Base-by-base conservation (phyloP, 1,140 invertebrate genomes). In the Rhopalosiphum maidis region DNA sequence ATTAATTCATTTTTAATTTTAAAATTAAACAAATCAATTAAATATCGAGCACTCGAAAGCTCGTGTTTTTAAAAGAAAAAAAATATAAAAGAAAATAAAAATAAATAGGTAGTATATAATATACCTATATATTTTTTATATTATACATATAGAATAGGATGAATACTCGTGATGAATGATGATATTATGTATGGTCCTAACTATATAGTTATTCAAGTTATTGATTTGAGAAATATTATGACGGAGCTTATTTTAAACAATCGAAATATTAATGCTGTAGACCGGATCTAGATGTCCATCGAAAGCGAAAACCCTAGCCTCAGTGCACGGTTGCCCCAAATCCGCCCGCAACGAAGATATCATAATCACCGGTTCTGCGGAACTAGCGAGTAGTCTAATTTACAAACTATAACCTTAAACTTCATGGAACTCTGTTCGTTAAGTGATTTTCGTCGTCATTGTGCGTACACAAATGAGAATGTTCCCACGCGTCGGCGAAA, bases 391-490 rank as follows among this genome's bases (percentile, higher is more conserved):
- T 51, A 54, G 82, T 86, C 91, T 86, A 93, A 93, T 93, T 93
- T 86, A 85, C 82, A 35, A 83, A 41, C 48, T 51, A 51, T 54
- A 93, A 93, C 91, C 82, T 93, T 93, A 93, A 93, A 93, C 91
- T 93, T 55, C 77, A 55, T 23, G 46, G 91, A 51, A 51, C 68
- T 51, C 82, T 37, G 82, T 93, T 86, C 82, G 77, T 93, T 93
- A 93, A 93, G 77, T 93, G 91, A 93, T 93, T 93, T 93, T 93
- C 82, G 91, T 93, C 91, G 91, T 93, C 91, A 86, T 93, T 93
- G 91, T 93, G 91, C 48, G 91, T 55, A 93, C 91, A 86, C 91
- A 93, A 93, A 93, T 93, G 91, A 93, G 91, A 93, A 93, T 93
- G 82, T 93, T 93, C 91, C 91, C 91, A 93, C 91, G 91, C 91